Conservation (phyloP, 2,888 invertebrate genomes). For the Drosophila picticornis region DNA sequence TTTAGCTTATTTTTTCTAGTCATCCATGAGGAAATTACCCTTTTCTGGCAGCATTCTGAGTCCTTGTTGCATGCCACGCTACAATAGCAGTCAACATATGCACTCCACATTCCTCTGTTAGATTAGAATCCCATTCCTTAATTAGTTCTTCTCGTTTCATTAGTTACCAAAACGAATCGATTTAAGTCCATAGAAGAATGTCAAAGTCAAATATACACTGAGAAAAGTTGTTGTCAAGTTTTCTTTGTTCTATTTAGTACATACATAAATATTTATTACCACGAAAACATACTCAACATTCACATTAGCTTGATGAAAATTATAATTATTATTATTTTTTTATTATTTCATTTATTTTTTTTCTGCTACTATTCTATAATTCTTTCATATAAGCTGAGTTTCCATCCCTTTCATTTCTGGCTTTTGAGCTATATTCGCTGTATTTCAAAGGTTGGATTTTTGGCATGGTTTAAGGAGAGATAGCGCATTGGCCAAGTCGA, state of each 20-base stretch:
- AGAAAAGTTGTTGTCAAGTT: not conserved
- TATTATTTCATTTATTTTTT: not conserved
- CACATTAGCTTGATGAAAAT: no score
- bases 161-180: not conserved
- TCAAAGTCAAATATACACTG: not conserved
- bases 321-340: not conserved
- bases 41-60: conserved; percentile 21
- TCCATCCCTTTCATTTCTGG: not conserved
- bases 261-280: not conserved
- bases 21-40: conserved; percentile 8
- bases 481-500: not conserved
- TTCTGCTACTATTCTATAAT: not conserved
- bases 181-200: not conserved
- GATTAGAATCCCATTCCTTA: not conserved
- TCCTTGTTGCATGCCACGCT: conserved; percentile 8
- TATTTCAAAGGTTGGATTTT: not conserved
- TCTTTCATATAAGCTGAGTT: not conserved
- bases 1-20: not conserved
- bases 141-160: not conserved
- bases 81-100: not conserved
- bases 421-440: not conserved
- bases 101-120: conserved; percentile 1
- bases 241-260: not conserved
- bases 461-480: not conserved
- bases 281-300: no score